A percentile compares a stretch with the other conserved stretches of the same genome.
These are phyloP conservation scores for Stichodactyla mertensii DNA, from an alignment of 64 coral and sea anemone species.

Conservation along the genomic window DNA sequence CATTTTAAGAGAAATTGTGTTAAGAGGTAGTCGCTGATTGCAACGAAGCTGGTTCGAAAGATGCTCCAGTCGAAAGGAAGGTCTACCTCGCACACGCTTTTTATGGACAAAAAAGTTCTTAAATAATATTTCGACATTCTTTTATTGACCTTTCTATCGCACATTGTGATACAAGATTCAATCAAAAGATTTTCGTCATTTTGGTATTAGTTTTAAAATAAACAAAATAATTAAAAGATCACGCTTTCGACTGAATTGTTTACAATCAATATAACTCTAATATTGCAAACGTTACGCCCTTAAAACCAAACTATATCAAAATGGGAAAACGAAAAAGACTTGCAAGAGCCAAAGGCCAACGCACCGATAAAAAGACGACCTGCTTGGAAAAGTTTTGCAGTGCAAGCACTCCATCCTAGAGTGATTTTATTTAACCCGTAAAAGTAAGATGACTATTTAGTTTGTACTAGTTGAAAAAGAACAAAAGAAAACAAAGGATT, in stretches of 20 bases:
- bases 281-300: not conserved
- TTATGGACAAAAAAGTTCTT: not conserved
- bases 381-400: too few relatives aligned
- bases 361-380: too few relatives aligned
- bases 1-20: too few relatives aligned
- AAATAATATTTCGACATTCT: not conserved
- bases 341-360: not conserved
- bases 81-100: not conserved
- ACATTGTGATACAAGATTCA: slow-evolving; percentile 12
- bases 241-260: not conserved
- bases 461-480: too few relatives aligned
- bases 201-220: not conserved
- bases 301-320: not conserved
- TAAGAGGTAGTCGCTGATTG: too few relatives aligned
- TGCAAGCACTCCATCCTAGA: too few relatives aligned
- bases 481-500: too few relatives aligned
- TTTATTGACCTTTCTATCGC: not conserved
- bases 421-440: too few relatives aligned
- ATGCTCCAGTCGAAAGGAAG: too few relatives aligned
- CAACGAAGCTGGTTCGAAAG: too few relatives aligned
- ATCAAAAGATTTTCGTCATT: slow-evolving; percentile 13
- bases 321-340: not conserved
- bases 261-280: not conserved
- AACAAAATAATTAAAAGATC: not conserved
- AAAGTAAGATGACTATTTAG: too few relatives aligned